Base-by-base conservation (phyloP, 23 tunicate genomes). In the Ciona savignyi region DNA sequence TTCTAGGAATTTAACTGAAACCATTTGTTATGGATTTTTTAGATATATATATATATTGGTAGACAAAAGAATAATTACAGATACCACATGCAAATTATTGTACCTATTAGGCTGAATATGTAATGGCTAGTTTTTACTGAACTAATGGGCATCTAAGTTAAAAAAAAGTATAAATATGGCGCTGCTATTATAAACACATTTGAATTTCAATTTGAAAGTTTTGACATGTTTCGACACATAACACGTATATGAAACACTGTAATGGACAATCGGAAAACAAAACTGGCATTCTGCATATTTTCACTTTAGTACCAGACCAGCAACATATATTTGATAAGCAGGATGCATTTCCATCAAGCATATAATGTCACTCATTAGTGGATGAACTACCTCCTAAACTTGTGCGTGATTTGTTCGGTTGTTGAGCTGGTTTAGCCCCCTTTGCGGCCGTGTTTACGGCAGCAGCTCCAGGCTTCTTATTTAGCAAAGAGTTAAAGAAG, bases 401-500 rank as follows among this genome's bases (percentile, higher is more conserved):
- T 42, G 56, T 6, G 56, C 56, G 56, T 42, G 56, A 15, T 42
- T 42, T 42, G 15, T 9, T 15, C 15, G 56, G 11, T 42, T 42
- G 56, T 15, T 42, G 56, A 15, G 9, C 15, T 42, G 56, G 56
- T 42, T 42, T 42, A 15, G 56, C 56, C 15, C 56, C 56, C 15
- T 42, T 42, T 42, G 56, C 56, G 56, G 11, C 56, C 11, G 56
- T 15, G 56, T 42, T 42, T 6, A 42, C 56, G 15, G 15, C 15
- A 0, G 81, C 60, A 27, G 71, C 25, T 23, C 74, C 81, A 35
- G 86, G 84, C 29, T 90, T 89, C 73, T 95, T 95, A 65, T 80
- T 81, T 63, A 95, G 73, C 24, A 95, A 60, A 9, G 95, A 91
- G 66, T 95, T 95, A 82, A 95, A 95, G 73, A 95, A 95, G 51